Conservation (phyloP, 2,797 vertebrate genomes). For the Bufotes viridis region DNA sequence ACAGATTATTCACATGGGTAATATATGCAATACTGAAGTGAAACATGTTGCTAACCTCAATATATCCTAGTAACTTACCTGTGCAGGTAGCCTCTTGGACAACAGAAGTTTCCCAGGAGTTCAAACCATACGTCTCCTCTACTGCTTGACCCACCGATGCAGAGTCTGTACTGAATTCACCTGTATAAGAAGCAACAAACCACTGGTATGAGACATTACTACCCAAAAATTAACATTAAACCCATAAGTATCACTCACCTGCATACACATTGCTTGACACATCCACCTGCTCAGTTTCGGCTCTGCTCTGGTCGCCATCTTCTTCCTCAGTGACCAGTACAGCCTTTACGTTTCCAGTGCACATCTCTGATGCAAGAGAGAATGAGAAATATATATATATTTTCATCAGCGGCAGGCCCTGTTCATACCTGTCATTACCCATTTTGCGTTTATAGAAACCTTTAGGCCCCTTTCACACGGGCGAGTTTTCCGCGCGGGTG, state of each 20-base stretch:
- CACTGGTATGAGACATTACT: background rate
- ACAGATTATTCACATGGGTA: too few species aligned
- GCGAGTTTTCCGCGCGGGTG: too few species aligned
- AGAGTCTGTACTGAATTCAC: constrained; percentile 1
- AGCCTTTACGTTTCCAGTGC: background rate
- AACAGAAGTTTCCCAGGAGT: background rate
- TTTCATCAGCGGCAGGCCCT: too few species aligned
- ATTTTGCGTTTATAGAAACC: background rate
- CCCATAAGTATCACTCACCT: background rate
- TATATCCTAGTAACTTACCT: background rate
- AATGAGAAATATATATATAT: background rate
- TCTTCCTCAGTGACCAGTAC: constrained; percentile 2
- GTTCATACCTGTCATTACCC: too few species aligned
- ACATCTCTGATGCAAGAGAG: background rate
- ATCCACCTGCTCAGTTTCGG: background rate
- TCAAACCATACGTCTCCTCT: constrained; percentile 16
- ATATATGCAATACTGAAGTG: too few species aligned
- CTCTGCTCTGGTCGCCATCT: background rate
- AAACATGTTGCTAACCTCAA: background rate
- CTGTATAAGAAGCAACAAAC: background rate
- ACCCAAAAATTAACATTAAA: background rate
- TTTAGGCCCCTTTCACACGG: too few species aligned
- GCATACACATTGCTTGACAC: background rate
- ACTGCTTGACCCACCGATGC: background rate
- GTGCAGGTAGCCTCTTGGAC: constrained; percentile 14